Percentiles rank a stretch among this genome's conserved stretches.
These are phyloP conservation scores for Temnothorax ravouxi DNA, from an alignment of 2,888 invertebrate species.

Conservation along the genomic window DNA sequence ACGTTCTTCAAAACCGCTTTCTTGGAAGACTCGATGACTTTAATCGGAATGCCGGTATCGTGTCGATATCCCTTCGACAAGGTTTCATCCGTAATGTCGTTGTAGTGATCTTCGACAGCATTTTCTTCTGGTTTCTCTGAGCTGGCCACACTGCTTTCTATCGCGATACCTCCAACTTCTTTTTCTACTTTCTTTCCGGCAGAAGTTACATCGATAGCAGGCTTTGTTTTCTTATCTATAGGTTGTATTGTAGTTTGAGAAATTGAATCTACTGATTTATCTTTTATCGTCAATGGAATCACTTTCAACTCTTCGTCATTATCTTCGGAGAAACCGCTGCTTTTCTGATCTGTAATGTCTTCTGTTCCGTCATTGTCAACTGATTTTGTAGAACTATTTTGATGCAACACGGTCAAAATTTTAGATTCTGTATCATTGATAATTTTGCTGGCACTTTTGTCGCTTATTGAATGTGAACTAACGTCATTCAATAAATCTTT, in stretches of 20 bases:
- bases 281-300: constrained; percentile 61
- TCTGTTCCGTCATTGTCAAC: neutral
- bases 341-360: constrained; percentile 17
- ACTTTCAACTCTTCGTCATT: constrained; percentile 63
- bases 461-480: constrained; percentile 13
- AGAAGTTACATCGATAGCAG: constrained; percentile 43
- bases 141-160: constrained; percentile 46
- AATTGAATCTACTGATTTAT: constrained; percentile 53
- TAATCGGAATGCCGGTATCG: constrained; percentile 18
- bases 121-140: constrained; percentile 78
- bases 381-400: constrained; percentile 1
- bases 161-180: constrained; percentile 1
- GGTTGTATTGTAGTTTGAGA: constrained; percentile 18
- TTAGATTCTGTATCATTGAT: constrained; percentile 55
- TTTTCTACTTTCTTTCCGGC: constrained; percentile 27
- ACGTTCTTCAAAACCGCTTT: constrained; percentile 33
- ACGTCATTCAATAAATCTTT: constrained; percentile 67
- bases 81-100: constrained; percentile 82
- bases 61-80: constrained; percentile 71
- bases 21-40: constrained; percentile 39
- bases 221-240: constrained; percentile 48
- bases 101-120: constrained; percentile 82
- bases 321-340: constrained; percentile 45
- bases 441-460: neutral
- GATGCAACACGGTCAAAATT: constrained; percentile 24